These are phyloP conservation scores for Nematopogon swammerdamellus DNA, from an alignment of 2,888 invertebrate genomes.

Conservation along the genomic window DNA sequence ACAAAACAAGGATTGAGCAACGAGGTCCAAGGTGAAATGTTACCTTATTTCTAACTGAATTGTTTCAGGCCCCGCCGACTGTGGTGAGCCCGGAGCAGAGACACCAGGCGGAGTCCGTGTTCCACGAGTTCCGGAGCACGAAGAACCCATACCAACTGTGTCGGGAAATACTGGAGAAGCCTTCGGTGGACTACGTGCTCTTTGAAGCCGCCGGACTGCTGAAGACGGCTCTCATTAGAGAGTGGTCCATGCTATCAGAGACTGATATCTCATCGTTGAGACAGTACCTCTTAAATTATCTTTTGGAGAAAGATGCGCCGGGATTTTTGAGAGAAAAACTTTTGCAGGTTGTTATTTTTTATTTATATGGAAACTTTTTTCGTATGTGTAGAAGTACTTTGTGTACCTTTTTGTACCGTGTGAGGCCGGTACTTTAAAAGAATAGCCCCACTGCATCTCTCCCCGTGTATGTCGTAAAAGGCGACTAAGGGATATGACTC, in stretches of 20 bases:
- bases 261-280: conserved; percentile 67
- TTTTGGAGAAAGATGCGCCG: conserved; percentile 66
- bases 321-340: conserved; percentile 75
- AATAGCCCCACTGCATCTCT: too few species aligned
- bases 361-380: too few species aligned
- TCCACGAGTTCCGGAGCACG: conserved; percentile 77
- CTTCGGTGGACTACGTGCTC: conserved; percentile 72
- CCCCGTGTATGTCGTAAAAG: too few species aligned
- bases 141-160: conserved; percentile 80
- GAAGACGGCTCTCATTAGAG: conserved; percentile 77
- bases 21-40: too few species aligned
- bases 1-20: too few species aligned
- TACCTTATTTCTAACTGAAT: too few species aligned
- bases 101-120: conserved; percentile 76
- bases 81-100: conserved; percentile 74
- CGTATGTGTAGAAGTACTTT: not conserved
- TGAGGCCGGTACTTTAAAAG: too few species aligned
- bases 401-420: too few species aligned
- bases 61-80: conserved; percentile 81
- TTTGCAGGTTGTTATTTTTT: conserved; percentile 53
- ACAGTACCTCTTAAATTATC: conserved; percentile 76
- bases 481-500: too few species aligned
- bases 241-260: conserved; percentile 74
- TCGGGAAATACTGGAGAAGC: conserved; percentile 72
- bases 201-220: conserved; percentile 85